phyloP scores from a whole-genome alignment of 2,113 vertebrate genomes.

The Carassius gibelio region DNA sequence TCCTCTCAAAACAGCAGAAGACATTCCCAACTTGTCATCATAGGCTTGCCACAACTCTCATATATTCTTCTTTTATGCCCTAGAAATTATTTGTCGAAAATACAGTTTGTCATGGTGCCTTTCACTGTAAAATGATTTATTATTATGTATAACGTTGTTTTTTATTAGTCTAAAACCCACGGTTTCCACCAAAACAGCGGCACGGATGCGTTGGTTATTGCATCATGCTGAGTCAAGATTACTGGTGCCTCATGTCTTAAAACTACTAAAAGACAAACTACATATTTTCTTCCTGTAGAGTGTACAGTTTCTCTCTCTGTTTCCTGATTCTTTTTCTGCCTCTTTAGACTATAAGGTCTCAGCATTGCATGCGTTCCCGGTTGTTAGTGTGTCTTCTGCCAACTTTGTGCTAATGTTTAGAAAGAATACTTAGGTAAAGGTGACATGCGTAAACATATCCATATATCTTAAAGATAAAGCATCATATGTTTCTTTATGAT shows the following conservation, averaged over 20 bases:
- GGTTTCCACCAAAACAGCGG: not conserved
- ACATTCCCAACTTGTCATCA: slow-evolving; percentile 21
- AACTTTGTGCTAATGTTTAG: too few relatives aligned
- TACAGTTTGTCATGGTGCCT: not conserved
- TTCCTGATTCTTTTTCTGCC: not conserved
- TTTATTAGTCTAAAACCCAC: not conserved
- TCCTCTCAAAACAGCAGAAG: slow-evolving; percentile 1
- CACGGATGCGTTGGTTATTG: not conserved
- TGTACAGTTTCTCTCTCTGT: not conserved
- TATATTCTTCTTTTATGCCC: not conserved
- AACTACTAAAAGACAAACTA: not conserved
- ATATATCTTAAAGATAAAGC: slow-evolving; percentile 1
- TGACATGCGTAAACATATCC: not conserved
- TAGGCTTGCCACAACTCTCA: not conserved
- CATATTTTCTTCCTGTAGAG: not conserved
- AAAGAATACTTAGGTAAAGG: not conserved
- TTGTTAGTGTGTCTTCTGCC: not conserved
- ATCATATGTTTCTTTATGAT: not conserved
- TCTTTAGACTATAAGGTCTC: not conserved
- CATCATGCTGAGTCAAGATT: not conserved
- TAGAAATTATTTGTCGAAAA: not conserved
- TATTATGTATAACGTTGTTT: not conserved
- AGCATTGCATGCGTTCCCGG: slow-evolving; percentile 8
- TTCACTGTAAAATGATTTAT: not conserved
- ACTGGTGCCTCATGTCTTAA: not conserved